Evolutionary conservation across 2,888 invertebrate genomes (phyloP), one percentile per base, ranked within the genome.

Genomic region (Rapana venosa): DNA sequence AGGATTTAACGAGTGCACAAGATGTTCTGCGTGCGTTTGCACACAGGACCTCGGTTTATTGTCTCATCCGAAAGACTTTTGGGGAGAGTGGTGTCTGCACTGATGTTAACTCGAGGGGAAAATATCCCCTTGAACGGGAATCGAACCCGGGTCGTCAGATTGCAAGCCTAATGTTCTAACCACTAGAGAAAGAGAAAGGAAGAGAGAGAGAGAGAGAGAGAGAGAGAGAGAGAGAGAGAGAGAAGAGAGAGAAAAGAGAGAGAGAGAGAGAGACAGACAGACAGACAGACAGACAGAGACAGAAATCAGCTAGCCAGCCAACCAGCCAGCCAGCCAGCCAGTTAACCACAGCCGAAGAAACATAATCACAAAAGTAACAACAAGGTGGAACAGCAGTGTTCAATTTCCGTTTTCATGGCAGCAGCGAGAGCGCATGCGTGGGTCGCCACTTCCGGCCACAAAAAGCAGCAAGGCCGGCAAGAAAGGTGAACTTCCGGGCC

Each of bases 341-440:
- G 61, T 13, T 22, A 61, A 22, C 22, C 20, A 61, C 20, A 61
- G 61, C 22, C 1, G n/a, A n/a, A 74, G 74, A 17, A 17, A 66
- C 66, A 66, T 66, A 66, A 66, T 2, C 26, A 2, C 74, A 22
- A 1, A 22, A 8, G 30, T 26, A 74, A 74, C n/a, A 30, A 26
- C 22, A 74, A 74, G 74, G 26, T 74, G n/a, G 30, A 8, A 30
- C 74, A 17, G 35, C 79, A 1, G 79, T 79, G 32, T 22, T 79
- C 79, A 35, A 79, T 79, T 79, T 79, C 35, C 79, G 32, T 32
- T 79, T 79, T 32, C 35, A 79, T 79, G 79, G 5, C 79, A 79
- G 74, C 79, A 35, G 47, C 47, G 47, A 47, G 8, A 35, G 79
- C 35, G 79, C 79, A 79, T 79, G 79, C 32, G 32, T 15, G 15